Percentiles rank a stretch among this genome's conserved stretches.
These are phyloP conservation scores for Cristatella mucedo DNA, from an alignment of 2,888 invertebrate genomes.

Conservation along the genomic window DNA sequence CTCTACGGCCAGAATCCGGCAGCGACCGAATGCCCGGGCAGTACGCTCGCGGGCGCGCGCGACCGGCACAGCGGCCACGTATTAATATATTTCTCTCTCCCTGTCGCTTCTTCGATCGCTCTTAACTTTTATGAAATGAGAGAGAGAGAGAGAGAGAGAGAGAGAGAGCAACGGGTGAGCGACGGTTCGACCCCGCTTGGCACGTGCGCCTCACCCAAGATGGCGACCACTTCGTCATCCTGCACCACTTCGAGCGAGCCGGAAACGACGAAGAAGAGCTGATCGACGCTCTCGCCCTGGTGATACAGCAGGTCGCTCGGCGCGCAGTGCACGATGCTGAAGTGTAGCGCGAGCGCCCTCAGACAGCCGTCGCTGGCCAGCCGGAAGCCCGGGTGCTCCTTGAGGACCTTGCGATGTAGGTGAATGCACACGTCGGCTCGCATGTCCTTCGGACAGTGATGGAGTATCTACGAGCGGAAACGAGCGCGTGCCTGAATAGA, in stretches of 20 bases:
- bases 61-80: too few relatives aligned
- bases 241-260: constrained; percentile 97
- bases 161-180: too few relatives aligned
- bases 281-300: constrained; percentile 95
- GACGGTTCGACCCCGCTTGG: too few relatives aligned
- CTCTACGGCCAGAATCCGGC: too few relatives aligned
- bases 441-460: constrained; percentile 99
- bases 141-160: too few relatives aligned
- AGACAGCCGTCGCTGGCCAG: constrained; percentile 91
- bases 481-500: too few relatives aligned
- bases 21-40: too few relatives aligned
- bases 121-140: too few relatives aligned
- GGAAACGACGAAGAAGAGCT: constrained; percentile 94
- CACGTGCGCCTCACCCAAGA: constrained; percentile 57
- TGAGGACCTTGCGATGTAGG: constrained; percentile 81
- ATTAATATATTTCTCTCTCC: too few relatives aligned
- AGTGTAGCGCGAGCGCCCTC: constrained; percentile 41
- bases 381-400: constrained; percentile 46
- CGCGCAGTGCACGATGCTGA: constrained; percentile 71
- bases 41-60: too few relatives aligned
- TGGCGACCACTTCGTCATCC: constrained; percentile 98
- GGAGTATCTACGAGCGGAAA: constrained; percentile 89
- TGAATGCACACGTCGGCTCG: constrained; percentile 99
- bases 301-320: constrained; percentile 92
- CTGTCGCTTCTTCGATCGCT: too few relatives aligned